Evolutionary conservation across 2,113 vertebrate genomes (phyloP).

Genomic region (Bubo scandiacus): DNA sequence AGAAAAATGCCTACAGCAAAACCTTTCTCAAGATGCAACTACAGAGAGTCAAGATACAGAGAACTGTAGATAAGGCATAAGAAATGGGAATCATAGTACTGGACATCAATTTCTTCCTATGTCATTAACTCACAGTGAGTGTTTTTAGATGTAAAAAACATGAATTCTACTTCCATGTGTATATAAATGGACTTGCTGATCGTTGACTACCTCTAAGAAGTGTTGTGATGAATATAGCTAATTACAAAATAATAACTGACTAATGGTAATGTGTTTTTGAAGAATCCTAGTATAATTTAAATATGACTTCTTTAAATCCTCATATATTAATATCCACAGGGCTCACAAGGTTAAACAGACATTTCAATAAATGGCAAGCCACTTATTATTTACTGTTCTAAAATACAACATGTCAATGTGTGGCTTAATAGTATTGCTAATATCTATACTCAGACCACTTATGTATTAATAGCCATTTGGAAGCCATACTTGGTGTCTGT

Average conservation of each 20-base stretch:
- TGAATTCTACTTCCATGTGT: neutral
- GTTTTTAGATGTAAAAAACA: neutral
- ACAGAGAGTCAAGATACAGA: neutral
- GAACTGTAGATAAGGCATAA: neutral
- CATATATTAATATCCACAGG: neutral
- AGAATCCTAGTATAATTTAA: neutral
- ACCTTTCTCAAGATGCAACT: neutral
- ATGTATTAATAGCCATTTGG: neutral
- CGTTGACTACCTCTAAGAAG: neutral
- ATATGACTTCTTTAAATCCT: neutral
- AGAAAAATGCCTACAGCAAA: neutral
- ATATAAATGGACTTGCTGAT: neutral
- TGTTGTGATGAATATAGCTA: neutral
- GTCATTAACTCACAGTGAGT: neutral
- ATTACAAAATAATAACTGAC: constrained; percentile 2
- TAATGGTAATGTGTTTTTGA: neutral
- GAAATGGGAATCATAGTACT: neutral
- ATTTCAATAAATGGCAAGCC: neutral
- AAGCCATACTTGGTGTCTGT: neutral
- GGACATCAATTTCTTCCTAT: neutral
- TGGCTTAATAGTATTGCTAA: neutral
- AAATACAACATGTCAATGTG: neutral
- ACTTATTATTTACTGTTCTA: neutral
- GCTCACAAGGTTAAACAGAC: neutral
- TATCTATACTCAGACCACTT: neutral